Percentiles rank a stretch among this genome's conserved stretches.
Evolutionary conservation across 2,888 invertebrate genomes (phyloP).

Genomic region (Drosophila greeni): DNA sequence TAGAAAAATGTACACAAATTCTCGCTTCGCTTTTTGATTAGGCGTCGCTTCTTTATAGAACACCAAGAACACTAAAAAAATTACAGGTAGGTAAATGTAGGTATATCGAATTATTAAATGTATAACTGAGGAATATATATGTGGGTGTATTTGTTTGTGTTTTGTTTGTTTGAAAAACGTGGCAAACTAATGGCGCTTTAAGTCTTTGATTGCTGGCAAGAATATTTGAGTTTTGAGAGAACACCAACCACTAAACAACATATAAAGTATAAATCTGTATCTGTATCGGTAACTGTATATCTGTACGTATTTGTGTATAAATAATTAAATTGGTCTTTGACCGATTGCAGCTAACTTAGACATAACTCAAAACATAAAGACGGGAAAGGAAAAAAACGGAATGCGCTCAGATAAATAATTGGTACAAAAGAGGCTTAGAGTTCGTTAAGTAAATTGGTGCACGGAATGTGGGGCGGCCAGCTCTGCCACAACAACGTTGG

Average conservation of each 20-base stretch:
- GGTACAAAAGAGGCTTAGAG: slow-evolving; percentile 19
- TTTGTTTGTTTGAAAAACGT: slow-evolving; percentile 43
- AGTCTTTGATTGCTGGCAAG: slow-evolving; percentile 71
- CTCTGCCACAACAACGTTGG: slow-evolving; percentile 35
- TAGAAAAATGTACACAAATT: slow-evolving; percentile 62
- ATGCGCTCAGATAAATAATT: slow-evolving; percentile 50
- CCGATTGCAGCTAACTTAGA: slow-evolving; percentile 49
- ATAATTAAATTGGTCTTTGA: slow-evolving; percentile 60
- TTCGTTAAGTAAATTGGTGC: slow-evolving; percentile 68
- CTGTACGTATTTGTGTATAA: slow-evolving; percentile 23
- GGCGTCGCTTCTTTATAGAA: slow-evolving; percentile 33
- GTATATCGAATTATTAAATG: slow-evolving; percentile 31
- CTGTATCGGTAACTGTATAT: neutral
- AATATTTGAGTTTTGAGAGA: slow-evolving; percentile 55
- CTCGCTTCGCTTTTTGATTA: slow-evolving; percentile 18
- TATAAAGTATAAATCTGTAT: slow-evolving; percentile 7
- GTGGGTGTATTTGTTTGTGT: slow-evolving; percentile 30
- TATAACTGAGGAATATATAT: slow-evolving; percentile 53
- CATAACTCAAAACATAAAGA: slow-evolving; percentile 48
- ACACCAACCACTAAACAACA: slow-evolving; percentile 52
- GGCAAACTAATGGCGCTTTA: slow-evolving; percentile 60
- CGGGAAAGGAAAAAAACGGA: slow-evolving; percentile 49
- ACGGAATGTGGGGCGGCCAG: slow-evolving; percentile 61
- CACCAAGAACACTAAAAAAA: slow-evolving; percentile 31
- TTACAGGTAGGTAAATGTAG: slow-evolving; percentile 22